These are phyloP conservation scores for Apoderus coryli DNA, from an alignment of 2,888 invertebrate genomes.

Conservation along the genomic window DNA sequence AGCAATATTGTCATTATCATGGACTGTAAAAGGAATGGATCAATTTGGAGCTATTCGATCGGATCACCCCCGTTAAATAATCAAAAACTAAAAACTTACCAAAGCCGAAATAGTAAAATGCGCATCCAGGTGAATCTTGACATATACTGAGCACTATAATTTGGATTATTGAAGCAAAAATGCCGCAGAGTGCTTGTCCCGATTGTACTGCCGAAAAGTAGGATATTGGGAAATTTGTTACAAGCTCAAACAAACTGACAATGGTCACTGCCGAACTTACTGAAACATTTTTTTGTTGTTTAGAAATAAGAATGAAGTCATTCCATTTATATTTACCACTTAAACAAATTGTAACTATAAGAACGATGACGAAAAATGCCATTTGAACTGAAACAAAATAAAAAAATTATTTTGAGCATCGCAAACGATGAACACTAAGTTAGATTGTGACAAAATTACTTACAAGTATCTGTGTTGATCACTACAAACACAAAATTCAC, in stretches of 20 bases:
- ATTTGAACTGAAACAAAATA: slow-evolving; percentile 18
- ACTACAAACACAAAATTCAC: slow-evolving; percentile 17
- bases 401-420: no score
- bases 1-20: no score
- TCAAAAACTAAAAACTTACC: slow-evolving; percentile 10
- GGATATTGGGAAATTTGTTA: slow-evolving; percentile 19
- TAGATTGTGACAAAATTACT: slow-evolving; percentile 12
- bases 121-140: slow-evolving; percentile 9
- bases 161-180: slow-evolving; percentile 18
- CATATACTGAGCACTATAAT: slow-evolving; percentile 14
- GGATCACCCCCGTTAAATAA: no score
- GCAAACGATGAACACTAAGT: neutral
- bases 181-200: slow-evolving; percentile 21
- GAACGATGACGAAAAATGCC: slow-evolving; percentile 17
- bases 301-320: neutral
- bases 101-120: slow-evolving; percentile 12
- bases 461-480: slow-evolving; percentile 20
- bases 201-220: slow-evolving; percentile 19
- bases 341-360: slow-evolving; percentile 17
- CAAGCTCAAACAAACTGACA: slow-evolving; percentile 21
- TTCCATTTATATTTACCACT: slow-evolving; percentile 16
- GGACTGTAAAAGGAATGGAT: no score
- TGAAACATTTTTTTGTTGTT: slow-evolving; percentile 12
- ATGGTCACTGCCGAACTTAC: slow-evolving; percentile 19
- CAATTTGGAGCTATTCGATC: no score